These are phyloP conservation scores for Actinemys pallida DNA, from an alignment of 2,113 vertebrate genomes.

Conservation along the genomic window DNA sequence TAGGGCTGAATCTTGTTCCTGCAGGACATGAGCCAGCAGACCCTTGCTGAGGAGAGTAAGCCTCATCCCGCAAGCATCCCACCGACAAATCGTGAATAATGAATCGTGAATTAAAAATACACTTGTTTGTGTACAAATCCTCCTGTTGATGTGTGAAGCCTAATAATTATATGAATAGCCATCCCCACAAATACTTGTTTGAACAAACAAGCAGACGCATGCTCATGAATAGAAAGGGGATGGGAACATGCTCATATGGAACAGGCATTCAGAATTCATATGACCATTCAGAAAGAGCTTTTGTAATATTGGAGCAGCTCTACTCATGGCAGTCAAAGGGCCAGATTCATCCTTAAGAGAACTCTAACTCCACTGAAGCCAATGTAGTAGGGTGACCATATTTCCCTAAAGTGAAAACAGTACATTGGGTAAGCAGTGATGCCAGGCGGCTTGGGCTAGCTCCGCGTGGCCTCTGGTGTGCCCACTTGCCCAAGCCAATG, in stretches of 20 bases:
- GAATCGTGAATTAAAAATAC: background rate
- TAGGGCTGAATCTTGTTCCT: rapidly evolving
- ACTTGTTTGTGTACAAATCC: background rate
- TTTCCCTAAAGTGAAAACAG: background rate
- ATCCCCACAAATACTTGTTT: background rate
- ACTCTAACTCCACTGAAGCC: background rate
- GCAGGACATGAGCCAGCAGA: rapidly evolving
- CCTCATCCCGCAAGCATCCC: background rate
- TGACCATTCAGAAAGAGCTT: background rate
- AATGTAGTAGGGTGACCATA: background rate
- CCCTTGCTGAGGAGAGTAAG: background rate
- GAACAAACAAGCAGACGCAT: background rate
- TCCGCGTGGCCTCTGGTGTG: background rate
- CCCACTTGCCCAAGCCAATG: background rate
- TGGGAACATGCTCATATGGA: background rate
- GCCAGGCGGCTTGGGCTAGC: background rate
- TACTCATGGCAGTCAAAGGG: background rate
- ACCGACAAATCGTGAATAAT: background rate
- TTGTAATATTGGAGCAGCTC: background rate
- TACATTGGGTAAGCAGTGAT: background rate
- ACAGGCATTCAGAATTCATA: background rate
- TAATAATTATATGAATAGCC: background rate
- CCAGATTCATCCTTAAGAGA: background rate
- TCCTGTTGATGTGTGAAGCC: background rate
- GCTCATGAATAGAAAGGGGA: rapidly evolving